These are phyloP conservation scores for Aptenodytes patagonicus DNA, from an alignment of 2,113 vertebrate genomes.

Conservation along the genomic window DNA sequence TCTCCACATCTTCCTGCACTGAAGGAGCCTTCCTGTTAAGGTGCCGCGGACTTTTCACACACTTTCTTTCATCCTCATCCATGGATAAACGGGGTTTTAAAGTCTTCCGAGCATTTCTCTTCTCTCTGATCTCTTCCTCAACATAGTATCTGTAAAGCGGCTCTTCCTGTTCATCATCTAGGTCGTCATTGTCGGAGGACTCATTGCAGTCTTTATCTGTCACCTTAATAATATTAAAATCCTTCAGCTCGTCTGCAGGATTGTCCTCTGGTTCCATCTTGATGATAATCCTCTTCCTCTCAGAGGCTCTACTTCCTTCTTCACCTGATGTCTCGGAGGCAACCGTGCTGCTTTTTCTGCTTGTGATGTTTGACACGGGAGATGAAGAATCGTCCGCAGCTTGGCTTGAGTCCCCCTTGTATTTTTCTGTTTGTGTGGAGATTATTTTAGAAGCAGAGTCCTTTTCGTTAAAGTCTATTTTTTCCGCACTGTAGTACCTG, in stretches of 20 bases:
- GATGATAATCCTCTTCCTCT: slow-evolving; percentile 81
- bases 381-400: slow-evolving; percentile 66
- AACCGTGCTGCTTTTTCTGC: slow-evolving; percentile 72
- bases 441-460: slow-evolving; percentile 84
- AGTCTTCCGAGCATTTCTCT: slow-evolving; percentile 72
- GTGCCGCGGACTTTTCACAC: slow-evolving; percentile 63
- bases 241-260: slow-evolving; percentile 78
- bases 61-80: slow-evolving; percentile 65
- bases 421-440: slow-evolving; percentile 74
- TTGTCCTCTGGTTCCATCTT: slow-evolving; percentile 90
- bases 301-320: slow-evolving; percentile 76
- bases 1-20: slow-evolving; percentile 68
- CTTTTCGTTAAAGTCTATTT: slow-evolving; percentile 82
- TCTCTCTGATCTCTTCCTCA: slow-evolving; percentile 74
- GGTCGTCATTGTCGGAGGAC: slow-evolving; percentile 78
- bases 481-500: slow-evolving; percentile 68
- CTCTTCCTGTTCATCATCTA: slow-evolving; percentile 80
- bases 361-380: slow-evolving; percentile 56
- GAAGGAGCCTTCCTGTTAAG: slow-evolving; percentile 65
- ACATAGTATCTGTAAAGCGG: slow-evolving; percentile 77
- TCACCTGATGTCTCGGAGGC: slow-evolving; percentile 73
- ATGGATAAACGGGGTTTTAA: slow-evolving; percentile 73
- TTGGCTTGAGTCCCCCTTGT: slow-evolving; percentile 83
- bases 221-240: slow-evolving; percentile 85
- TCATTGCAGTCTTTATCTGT: slow-evolving; percentile 79